These are phyloP conservation scores for Mycalesis mineus DNA, from an alignment of 2,888 invertebrate genomes.

Conservation along the genomic window DNA sequence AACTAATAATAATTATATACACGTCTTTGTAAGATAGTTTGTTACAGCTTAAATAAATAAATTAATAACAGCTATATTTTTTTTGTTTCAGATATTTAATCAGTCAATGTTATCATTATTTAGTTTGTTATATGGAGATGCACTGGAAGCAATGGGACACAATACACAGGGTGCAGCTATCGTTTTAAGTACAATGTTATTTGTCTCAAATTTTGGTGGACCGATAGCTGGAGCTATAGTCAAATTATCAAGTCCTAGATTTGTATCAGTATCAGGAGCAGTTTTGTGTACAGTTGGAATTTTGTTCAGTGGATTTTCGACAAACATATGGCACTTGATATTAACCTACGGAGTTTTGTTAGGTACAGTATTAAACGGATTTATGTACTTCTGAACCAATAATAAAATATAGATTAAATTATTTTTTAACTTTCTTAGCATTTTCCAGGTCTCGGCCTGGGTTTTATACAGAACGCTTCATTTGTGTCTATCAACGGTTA, in stretches of 20 bases:
- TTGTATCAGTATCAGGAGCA: slow-evolving; percentile 64
- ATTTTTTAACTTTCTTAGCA: slow-evolving; percentile 6
- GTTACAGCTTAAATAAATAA: too few relatives aligned
- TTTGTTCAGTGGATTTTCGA: slow-evolving; percentile 67
- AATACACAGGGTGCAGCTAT: slow-evolving; percentile 82
- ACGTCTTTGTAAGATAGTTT: too few relatives aligned
- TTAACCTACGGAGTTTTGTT: slow-evolving; percentile 66
- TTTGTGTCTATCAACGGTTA: slow-evolving; percentile 85
- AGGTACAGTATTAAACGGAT: slow-evolving; percentile 45
- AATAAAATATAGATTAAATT: neutral
- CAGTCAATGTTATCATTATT: slow-evolving; percentile 84
- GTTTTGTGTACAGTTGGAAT: slow-evolving; percentile 61
- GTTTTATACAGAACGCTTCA: slow-evolving; percentile 83
- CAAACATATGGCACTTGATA: slow-evolving; percentile 64
- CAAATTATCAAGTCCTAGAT: slow-evolving; percentile 63
- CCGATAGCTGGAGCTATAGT: slow-evolving; percentile 84
- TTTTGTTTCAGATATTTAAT: slow-evolving; percentile 79
- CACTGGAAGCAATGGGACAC: slow-evolving; percentile 80
- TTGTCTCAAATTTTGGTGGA: slow-evolving; percentile 81
- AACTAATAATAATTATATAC: too few relatives aligned
- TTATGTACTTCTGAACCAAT: slow-evolving; percentile 1
- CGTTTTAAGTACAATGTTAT: slow-evolving; percentile 82
- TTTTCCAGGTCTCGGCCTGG: slow-evolving; percentile 81
- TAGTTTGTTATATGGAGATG: slow-evolving; percentile 83
- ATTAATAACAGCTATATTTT: neutral